These are phyloP conservation scores for Cerastis rubricosa DNA, from an alignment of 2,888 invertebrate genomes.

Conservation along the genomic window DNA sequence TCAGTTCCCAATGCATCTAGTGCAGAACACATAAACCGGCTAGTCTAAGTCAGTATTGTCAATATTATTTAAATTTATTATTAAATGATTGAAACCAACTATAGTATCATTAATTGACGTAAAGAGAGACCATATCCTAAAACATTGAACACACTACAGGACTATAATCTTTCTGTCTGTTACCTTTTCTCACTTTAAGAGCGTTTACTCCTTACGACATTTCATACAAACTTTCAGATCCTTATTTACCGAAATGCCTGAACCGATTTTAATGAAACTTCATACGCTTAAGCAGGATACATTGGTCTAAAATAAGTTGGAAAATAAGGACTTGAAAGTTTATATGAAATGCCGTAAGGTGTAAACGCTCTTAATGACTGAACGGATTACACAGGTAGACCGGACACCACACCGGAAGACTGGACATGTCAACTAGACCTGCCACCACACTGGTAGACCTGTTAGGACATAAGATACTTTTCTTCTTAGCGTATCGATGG, in stretches of 20 bases:
- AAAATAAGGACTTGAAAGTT: too few relatives aligned
- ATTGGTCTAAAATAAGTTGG: too few relatives aligned
- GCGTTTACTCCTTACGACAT: too few relatives aligned
- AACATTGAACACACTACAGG: neutral
- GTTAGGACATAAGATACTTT: neutral
- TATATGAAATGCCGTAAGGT: too few relatives aligned
- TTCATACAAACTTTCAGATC: too few relatives aligned
- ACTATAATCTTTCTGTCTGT: neutral
- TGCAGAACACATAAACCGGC: conserved; percentile 71
- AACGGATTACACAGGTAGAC: too few relatives aligned
- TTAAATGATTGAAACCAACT: conserved; percentile 25
- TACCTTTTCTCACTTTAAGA: neutral
- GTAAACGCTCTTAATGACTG: too few relatives aligned
- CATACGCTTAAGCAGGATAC: too few relatives aligned
- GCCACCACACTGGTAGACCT: neutral
- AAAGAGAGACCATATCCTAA: neutral
- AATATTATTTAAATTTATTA: conserved; percentile 57
- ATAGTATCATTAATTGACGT: neutral
- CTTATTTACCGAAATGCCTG: too few relatives aligned
- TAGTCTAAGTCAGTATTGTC: conserved; percentile 56
- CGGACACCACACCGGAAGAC: neutral
- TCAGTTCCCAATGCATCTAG: conserved; percentile 86
- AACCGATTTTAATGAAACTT: too few relatives aligned
- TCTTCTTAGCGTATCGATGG: neutral
- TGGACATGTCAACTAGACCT: neutral